Evolutionary conservation across 2,888 invertebrate genomes (phyloP).

Genomic region (Seira ritae): DNA sequence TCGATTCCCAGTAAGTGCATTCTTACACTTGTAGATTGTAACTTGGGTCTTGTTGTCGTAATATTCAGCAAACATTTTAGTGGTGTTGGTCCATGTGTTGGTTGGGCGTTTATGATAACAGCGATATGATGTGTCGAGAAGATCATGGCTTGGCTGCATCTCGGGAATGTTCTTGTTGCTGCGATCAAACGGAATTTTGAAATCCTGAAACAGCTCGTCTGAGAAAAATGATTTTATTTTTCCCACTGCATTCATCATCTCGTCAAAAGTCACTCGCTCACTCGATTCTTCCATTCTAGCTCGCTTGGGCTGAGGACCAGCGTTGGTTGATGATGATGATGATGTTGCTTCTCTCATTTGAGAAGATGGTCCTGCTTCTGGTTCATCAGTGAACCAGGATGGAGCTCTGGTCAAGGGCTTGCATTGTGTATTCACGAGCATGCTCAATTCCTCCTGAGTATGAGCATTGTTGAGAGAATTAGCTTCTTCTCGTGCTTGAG

Average conservation of each 20-base stretch:
- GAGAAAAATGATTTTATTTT: background rate
- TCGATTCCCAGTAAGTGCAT: background rate
- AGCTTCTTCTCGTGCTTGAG: background rate
- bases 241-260: background rate
- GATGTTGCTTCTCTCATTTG: too few relatives aligned
- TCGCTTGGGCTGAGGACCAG: too few relatives aligned
- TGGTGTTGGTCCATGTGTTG: background rate
- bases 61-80: background rate
- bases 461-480: background rate
- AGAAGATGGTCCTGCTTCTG: too few relatives aligned
- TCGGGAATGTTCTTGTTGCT: background rate
- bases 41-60: background rate
- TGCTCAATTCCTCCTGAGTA: background rate
- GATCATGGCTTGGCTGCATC: background rate
- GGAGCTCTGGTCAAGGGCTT: background rate
- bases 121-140: background rate
- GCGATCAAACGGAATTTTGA: background rate
- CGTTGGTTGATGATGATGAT: too few relatives aligned
- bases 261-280: background rate
- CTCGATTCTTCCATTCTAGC: too few relatives aligned
- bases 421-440: background rate
- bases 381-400: background rate
- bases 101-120: background rate
- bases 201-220: background rate
- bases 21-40: constrained; percentile 1